These are phyloP conservation scores for Myopa testacea DNA, from an alignment of 2,888 invertebrate species.

Conservation along the genomic window DNA sequence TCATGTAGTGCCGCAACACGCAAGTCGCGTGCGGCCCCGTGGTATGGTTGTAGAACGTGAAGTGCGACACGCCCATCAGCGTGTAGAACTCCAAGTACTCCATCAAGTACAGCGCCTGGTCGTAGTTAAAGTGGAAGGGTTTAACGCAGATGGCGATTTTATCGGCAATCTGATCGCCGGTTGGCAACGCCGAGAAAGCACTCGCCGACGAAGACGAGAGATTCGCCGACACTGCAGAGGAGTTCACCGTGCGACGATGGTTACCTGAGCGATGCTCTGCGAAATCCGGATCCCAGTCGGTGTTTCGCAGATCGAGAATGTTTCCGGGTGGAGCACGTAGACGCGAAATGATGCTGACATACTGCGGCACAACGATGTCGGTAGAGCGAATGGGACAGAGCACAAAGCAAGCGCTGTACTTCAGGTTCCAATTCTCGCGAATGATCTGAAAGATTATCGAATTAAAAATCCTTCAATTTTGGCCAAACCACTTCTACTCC, in stretches of 20 bases:
- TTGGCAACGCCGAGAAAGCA: slow-evolving; percentile 51
- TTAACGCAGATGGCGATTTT: slow-evolving; percentile 87
- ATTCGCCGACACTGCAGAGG: slow-evolving; percentile 19
- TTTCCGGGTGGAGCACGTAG: slow-evolving; percentile 75
- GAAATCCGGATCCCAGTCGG: slow-evolving; percentile 69
- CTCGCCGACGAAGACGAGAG: neutral
- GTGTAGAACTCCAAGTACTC: slow-evolving; percentile 92
- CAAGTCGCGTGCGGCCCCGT: slow-evolving; percentile 83
- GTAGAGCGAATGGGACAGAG: slow-evolving; percentile 79
- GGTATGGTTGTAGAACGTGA: slow-evolving; percentile 92
- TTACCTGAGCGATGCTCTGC: slow-evolving; percentile 1
- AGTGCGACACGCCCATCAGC: slow-evolving; percentile 85
- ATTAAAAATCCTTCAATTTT: neutral
- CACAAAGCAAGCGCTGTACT: slow-evolving; percentile 91
- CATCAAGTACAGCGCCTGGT: slow-evolving; percentile 84
- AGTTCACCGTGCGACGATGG: neutral
- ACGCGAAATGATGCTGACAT: slow-evolving; percentile 78
- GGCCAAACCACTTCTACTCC: neutral
- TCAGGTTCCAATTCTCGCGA: slow-evolving; percentile 92
- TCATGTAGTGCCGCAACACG: slow-evolving; percentile 75
- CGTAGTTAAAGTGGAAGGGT: slow-evolving; percentile 89
- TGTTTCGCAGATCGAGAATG: slow-evolving; percentile 74
- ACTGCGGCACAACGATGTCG: slow-evolving; percentile 73
- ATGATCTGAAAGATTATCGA: slow-evolving; percentile 73
- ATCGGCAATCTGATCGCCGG: slow-evolving; percentile 66